These are phyloP conservation scores for Teleogryllus oceanicus DNA, from an alignment of 2,888 invertebrate species.

Conservation along the genomic window DNA sequence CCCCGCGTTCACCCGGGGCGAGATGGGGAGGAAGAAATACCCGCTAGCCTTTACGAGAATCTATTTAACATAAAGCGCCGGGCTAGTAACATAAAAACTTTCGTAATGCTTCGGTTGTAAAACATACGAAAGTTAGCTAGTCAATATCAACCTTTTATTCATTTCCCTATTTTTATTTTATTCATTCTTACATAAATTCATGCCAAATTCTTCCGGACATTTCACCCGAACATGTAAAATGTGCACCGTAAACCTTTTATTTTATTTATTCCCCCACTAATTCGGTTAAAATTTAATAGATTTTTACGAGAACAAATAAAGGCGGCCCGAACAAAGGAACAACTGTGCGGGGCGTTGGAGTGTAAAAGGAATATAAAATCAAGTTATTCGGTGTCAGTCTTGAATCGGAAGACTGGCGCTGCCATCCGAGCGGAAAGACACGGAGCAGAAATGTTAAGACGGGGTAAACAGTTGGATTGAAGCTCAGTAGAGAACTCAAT, in stretches of 20 bases:
- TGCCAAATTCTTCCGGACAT: neutral
- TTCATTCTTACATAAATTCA: neutral
- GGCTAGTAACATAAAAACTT: neutral
- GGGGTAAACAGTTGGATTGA: no score
- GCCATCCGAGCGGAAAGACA: slow-evolving; percentile 25
- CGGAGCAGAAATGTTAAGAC: neutral
- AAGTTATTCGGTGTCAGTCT: slow-evolving; percentile 40
- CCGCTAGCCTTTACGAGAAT: slow-evolving; percentile 5
- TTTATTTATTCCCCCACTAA: neutral
- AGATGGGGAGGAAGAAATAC: neutral
- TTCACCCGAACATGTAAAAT: neutral
- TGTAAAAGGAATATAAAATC: slow-evolving; percentile 10
- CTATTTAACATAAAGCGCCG: slow-evolving; percentile 1
- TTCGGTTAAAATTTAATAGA: slow-evolving; percentile 6
- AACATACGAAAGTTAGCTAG: neutral
- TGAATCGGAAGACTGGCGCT: slow-evolving; percentile 36
- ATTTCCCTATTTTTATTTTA: slow-evolving; percentile 12
- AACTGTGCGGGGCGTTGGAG: neutral
- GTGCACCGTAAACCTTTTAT: neutral
- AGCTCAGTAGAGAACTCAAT: no score
- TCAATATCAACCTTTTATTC: neutral
- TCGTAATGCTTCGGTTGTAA: neutral
- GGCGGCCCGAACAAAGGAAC: neutral
- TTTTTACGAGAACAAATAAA: slow-evolving; percentile 9
- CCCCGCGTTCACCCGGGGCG: neutral